phyloP scores from a whole-genome alignment of 2,113 vertebrate species.

The Paraplagusia blochii region DNA sequence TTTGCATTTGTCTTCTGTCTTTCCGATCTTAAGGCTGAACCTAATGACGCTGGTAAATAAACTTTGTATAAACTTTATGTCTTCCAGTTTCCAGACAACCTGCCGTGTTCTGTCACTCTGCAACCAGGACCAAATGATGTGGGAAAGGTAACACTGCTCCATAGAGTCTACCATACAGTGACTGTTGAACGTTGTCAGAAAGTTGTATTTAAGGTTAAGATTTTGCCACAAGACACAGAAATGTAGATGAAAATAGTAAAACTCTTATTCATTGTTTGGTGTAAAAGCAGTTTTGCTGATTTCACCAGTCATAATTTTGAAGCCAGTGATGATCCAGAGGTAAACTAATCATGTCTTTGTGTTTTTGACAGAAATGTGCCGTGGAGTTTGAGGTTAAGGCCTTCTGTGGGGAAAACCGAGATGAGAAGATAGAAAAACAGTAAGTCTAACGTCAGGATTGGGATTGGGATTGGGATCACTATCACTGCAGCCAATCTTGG shows the following conservation, averaged over 20 bases:
- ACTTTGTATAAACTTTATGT: conserved; percentile 21
- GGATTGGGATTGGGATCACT: neutral
- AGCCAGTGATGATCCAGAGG: neutral
- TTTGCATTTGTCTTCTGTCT: no score
- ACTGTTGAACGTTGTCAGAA: neutral
- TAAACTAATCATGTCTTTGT: neutral
- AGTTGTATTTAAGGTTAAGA: neutral
- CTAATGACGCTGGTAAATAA: neutral
- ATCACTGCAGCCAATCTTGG: neutral
- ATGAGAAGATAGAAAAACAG: conserved; percentile 85
- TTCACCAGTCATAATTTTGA: no score
- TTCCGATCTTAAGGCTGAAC: neutral
- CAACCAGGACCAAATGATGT: conserved; percentile 84
- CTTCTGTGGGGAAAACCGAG: conserved; percentile 78
- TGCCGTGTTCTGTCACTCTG: conserved; percentile 89
- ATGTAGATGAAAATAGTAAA: no score
- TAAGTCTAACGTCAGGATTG: conserved; percentile 53
- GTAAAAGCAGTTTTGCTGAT: no score
- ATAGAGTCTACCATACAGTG: neutral
- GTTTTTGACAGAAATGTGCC: conserved; percentile 79
- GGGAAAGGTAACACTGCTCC: conserved; percentile 79
- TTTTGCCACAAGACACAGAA: no score
- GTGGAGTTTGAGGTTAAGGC: conserved; percentile 94
- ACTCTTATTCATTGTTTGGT: no score
- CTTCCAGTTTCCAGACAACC: conserved; percentile 90